Evolutionary conservation across 2,888 invertebrate species (phyloP), one percentile per base, ranked within the genome.

Genomic region (Anticlea derivata): DNA sequence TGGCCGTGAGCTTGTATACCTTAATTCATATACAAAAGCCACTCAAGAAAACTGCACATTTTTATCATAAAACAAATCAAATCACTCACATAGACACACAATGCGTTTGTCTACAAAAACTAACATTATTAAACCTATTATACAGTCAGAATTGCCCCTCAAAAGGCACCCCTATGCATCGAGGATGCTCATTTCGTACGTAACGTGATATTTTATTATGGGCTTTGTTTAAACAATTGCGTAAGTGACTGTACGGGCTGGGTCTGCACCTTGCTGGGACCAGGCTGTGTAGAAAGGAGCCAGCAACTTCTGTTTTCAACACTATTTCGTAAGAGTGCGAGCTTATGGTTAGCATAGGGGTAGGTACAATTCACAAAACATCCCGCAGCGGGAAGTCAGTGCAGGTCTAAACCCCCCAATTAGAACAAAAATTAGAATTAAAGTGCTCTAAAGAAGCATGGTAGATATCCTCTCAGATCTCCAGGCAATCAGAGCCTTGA

Each of bases 141-240:
- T 38, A n/a, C 31, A 47, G 40, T 47, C 49, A 49, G 12, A 30
- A 10, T 33, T 37, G 29, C 45, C 56, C 56, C 37, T 51, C 26
- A 37, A 51, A 17, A 37, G 30, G 27, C 43, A 40, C 49, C 68
- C 78, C 79, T 81, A 79, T 77, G 75, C 71, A 17, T 17, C 17
- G 76, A 54, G 58, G 69, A 59, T 71, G 74, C 65, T 70, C 73
- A 71, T 80, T 86, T 86, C 78, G 76, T 79, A 78, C 86, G 88
- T 80, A 88, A 89, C 73, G 58, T 61, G 89, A 89, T 89, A 89
- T 83, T 89, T 88, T 87, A 86, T 84, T 78, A 81, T 75, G 65
- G 60, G 71, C 76, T 78, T 86, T 89, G 88, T 89, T 87, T 89
- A 89, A 87, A 88, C 89, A 87, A 89, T 89, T 89, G 89, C 84